Conservation (phyloP, 2,888 invertebrate genomes). For the Pristionchus fissidentatus region DNA sequence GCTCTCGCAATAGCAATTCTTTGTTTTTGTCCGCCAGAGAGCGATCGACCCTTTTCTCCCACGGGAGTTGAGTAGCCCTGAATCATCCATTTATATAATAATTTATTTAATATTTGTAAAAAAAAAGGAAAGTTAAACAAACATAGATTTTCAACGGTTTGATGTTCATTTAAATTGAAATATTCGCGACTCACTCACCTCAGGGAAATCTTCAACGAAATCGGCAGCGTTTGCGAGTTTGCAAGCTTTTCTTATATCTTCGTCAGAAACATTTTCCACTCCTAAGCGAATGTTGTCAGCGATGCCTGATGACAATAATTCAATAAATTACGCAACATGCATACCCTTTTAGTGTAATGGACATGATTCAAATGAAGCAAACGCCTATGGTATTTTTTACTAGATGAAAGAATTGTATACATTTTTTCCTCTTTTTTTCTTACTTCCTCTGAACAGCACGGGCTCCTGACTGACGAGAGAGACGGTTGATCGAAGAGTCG, state of each 20-base stretch:
- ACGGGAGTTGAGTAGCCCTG: conserved; percentile 33
- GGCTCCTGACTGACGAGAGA: conserved; percentile 94
- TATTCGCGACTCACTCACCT: neutral
- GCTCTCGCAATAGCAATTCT: conserved; percentile 38
- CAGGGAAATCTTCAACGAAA: conserved; percentile 73
- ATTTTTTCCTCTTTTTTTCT: no score
- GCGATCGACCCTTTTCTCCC: conserved; percentile 37
- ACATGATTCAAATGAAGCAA: neutral
- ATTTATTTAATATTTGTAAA: neutral
- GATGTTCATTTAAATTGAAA: no score
- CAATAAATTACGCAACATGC: no score
- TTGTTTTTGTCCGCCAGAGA: conserved; percentile 41
- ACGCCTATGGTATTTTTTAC: neutral
- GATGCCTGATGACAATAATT: neutral
- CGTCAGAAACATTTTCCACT: conserved; percentile 53
- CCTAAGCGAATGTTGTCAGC: conserved; percentile 6
- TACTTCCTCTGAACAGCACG: conserved; percentile 82
- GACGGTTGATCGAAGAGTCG: conserved; percentile 84
- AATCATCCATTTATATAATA: neutral
- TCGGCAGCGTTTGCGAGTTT: conserved; percentile 76
- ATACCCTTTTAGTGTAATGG: neutral
- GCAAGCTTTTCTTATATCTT: conserved; percentile 73
- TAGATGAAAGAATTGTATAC: no score
- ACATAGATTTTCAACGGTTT: neutral
- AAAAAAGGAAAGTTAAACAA: neutral